Evolutionary conservation across 2,113 vertebrate genomes (phyloP), one percentile per base, ranked within the genome.

Genomic region (Scytalopus superciliaris): DNA sequence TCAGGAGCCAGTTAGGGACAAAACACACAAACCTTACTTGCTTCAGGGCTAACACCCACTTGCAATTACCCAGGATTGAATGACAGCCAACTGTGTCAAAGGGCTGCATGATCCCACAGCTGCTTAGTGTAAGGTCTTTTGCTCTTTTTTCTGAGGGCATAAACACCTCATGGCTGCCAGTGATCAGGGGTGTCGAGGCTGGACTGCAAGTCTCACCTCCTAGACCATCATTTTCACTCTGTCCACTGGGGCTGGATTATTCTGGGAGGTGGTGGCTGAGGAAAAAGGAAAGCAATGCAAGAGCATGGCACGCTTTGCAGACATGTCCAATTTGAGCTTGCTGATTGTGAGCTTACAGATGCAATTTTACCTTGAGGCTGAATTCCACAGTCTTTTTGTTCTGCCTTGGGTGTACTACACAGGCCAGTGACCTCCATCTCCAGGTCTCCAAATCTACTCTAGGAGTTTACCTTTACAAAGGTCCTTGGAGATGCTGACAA

Each of bases 311-410:
- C 31, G 15, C 31, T 57, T 73, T 7, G 1, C 21, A 55, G 40
- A 17, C 1, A 0, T 60, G 40, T 7, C 31, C 63, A n/a, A 22
- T 66, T 62, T 62, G 25, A 0, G 0, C 16, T 89, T 83, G 12
- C 37, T 89, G 18, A 24, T 27, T 5, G 4, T 66, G 56, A 88
- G 60, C 18, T 69, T 88, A 47, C 16, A 70, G 50, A 42, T 27
- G 16, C 66, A 28, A 66, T 83, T 70, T 70, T 62, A 83, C 18
- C 24, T 39, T 40, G 28, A 40, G 14, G 21, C 6, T 84, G 52
- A 50, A 72, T 89, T 95, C 88, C 76, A 45, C 12, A 19, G 7
- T 69, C 21, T 16, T 75, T 66, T 5, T 28, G 6, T 66, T 90
- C 27, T 59, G 44, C 42, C 33, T 70, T 52, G 35, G 1, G 1